phyloP scores from a whole-genome alignment of 2,888 invertebrate species.

The Drosophila planitibia region DNA sequence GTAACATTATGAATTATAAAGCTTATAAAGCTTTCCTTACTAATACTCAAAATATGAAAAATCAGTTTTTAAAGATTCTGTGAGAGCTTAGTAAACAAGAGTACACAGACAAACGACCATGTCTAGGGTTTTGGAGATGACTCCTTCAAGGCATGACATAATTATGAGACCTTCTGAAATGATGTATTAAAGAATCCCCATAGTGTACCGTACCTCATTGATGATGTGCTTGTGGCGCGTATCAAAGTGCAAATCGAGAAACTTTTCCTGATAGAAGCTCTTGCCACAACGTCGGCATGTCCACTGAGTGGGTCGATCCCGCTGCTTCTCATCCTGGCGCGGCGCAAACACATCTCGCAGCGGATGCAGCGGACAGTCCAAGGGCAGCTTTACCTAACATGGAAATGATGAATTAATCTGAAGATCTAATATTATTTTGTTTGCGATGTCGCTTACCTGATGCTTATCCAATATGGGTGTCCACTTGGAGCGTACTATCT shows the following conservation, averaged over 20 bases:
- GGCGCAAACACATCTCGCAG: constrained; percentile 94
- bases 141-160: too few relatives aligned
- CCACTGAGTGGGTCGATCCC: constrained; percentile 95
- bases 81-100: not conserved
- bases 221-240: constrained; percentile 93
- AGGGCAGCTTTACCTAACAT: constrained; percentile 90
- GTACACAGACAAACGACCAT: not conserved
- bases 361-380: constrained; percentile 96
- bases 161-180: not conserved
- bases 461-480: constrained; percentile 94
- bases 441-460: constrained; percentile 85
- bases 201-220: constrained; percentile 88
- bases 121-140: not conserved
- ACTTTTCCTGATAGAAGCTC: constrained; percentile 95
- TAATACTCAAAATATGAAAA: too few relatives aligned
- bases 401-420: not conserved
- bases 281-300: constrained; percentile 96
- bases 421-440: not conserved
- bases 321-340: constrained; percentile 93
- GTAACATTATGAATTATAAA: not conserved
- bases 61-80: not conserved
- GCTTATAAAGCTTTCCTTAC: not conserved
- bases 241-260: constrained; percentile 95
- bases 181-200: not conserved
- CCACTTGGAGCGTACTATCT: constrained; percentile 96